Base-by-base conservation (phyloP, 1,140 invertebrate genomes). In the Cyclina sinensis region DNA sequence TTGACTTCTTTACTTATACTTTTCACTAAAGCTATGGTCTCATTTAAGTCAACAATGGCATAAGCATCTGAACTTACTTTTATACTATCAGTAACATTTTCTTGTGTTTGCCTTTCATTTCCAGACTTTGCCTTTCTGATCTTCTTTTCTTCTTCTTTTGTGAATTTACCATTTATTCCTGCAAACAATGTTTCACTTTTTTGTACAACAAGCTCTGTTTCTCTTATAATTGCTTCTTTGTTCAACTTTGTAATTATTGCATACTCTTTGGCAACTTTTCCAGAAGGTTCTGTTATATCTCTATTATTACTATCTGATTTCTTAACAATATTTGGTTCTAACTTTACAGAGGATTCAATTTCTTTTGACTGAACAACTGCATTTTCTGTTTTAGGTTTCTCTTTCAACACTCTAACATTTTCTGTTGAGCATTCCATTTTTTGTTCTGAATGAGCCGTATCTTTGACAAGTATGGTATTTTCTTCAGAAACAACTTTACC, bases 211-310 rank as follows among this genome's bases (percentile, higher is more conserved):
- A 80, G 35, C 51, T 87, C 74, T 30, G 85, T 78, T 78, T 87
- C 85, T 80, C 85, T 87, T 51, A 78, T 16, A 68, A 87, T 51
- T n/a, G 85, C 85, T 68, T 87, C 57, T 54, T 87, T 57, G 46
- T 87, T 87, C 46, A 78, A 35, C 24, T 87, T 87, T 30, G 85
- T 76, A 68, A 87, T 87, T 1, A 87, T 87, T 37, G 74, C 73
- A 87, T 87, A 87, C 78, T 87, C 85, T 73, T 87, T 86, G 16
- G 30, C 68, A 12, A 24, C 16, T 39, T 76, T 73, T 2, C 16
- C 73, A 76, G 54, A 7, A 3, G 32, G 12, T 37, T 70, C 21
- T 4, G 9, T 11, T 35, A 32, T 16, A 70, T 16, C 37, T 37
- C 16, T 21, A 37, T 9, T 37, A 18, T 16, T 16, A 70, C 9